Conservation (phyloP, 2,113 vertebrate species). For the Notarius quadriscutis region DNA sequence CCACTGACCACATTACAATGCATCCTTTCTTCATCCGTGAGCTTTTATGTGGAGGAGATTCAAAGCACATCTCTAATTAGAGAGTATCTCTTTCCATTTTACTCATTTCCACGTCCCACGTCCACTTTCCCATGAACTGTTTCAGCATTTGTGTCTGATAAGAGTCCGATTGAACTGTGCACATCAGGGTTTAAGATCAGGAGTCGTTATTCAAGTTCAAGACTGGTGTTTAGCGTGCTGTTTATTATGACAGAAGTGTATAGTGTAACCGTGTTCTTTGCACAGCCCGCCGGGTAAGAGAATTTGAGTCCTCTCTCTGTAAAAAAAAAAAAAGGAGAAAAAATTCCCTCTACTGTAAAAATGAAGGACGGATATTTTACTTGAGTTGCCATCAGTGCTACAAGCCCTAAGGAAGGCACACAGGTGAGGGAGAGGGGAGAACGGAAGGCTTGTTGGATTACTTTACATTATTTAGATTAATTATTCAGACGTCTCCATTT, state of each 20-base stretch:
- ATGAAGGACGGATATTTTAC: conserved; percentile 37
- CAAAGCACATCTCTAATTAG: conserved; percentile 34
- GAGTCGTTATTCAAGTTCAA: not conserved
- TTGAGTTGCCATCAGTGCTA: conserved; percentile 60
- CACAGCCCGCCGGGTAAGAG: not conserved
- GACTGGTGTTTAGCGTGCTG: not conserved
- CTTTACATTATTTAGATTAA: conserved; percentile 80
- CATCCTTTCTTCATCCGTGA: conserved; percentile 44
- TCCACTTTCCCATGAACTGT: not conserved
- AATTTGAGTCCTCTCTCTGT: not conserved
- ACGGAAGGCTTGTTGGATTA: conserved; percentile 73
- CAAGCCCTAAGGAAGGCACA: conserved; percentile 60
- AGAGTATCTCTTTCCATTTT: conserved; percentile 41
- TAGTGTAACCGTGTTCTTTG: conserved; percentile 1
- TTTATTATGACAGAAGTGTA: conserved; percentile 22
- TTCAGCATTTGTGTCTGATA: not conserved
- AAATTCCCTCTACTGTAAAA: not conserved
- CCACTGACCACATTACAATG: conserved; percentile 49
- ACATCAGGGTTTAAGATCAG: not conserved
- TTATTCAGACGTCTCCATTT: conserved; percentile 74
- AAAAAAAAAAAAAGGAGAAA: not conserved
- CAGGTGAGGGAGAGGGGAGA: conserved; percentile 62
- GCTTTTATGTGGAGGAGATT: conserved; percentile 39
- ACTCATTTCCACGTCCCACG: not conserved
- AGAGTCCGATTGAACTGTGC: not conserved